A percentile compares a stretch with the other conserved stretches of the same genome.
These are phyloP conservation scores for Bombus difficillimus DNA, from an alignment of 1,140 invertebrate genomes.

Conservation along the genomic window DNA sequence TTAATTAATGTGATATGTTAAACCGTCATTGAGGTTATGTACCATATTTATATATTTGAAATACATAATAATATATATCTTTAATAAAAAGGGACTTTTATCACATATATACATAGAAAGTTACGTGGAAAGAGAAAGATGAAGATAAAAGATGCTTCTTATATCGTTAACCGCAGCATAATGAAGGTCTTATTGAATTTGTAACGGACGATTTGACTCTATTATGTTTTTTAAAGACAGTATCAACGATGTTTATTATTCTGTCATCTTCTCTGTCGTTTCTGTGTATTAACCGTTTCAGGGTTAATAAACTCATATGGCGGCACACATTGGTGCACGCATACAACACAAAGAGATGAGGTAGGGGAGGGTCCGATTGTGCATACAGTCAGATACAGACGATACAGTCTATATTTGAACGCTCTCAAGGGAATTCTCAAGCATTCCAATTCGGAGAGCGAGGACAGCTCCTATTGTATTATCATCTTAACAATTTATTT, in stretches of 20 bases:
- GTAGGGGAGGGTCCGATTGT: neutral
- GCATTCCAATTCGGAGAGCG: neutral
- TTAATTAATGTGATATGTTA: neutral
- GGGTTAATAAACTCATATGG: conserved; percentile 83
- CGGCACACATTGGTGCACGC: neutral
- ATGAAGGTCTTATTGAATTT: conserved; percentile 16
- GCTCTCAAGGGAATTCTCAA: neutral
- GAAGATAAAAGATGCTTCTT: neutral
- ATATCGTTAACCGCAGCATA: neutral
- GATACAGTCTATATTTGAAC: conserved; percentile 37
- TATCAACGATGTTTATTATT: conserved; percentile 86
- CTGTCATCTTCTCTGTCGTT: conserved; percentile 85
- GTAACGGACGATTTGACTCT: neutral
- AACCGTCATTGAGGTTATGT: no score
- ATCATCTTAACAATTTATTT: neutral
- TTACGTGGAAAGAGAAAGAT: neutral
- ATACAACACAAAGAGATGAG: no score
- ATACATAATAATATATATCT: neutral
- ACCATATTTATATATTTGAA: no score
- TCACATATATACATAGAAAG: neutral
- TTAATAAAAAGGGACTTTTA: neutral
- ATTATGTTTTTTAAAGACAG: conserved; percentile 9
- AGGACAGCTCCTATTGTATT: neutral
- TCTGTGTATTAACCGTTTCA: conserved; percentile 82
- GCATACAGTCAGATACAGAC: neutral